Base-by-base conservation (phyloP, 1,140 invertebrate species). In the Drosophila mojavensis region DNA sequence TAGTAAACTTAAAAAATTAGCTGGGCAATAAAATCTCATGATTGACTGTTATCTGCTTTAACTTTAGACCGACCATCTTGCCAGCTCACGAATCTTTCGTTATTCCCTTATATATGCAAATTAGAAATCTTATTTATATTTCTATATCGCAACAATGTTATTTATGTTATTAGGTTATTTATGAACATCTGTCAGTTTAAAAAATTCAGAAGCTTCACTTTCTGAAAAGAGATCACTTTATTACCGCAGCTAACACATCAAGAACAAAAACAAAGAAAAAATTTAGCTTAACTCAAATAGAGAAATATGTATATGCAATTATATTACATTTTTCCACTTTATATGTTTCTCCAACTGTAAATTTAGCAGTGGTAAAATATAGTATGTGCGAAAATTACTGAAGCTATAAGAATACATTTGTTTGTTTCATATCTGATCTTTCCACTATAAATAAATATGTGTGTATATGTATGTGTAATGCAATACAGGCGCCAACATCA, bases 401-500 rank as follows among this genome's bases (percentile, higher is more conserved):
- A 50, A 26, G 50, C 15, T 30, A n/a, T 51, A 41, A 51, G 15
- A 58, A 58, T 39, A 39, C 3, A 39, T 39, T 11, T 39, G 10
- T 39, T 39, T 39, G 36, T 11, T 13, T 30, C 59, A 53, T 28
- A 54, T 61, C 11, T 45, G 43, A 36, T 45, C 9, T 63, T 7
- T 58, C 17, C 11, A 61, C 10, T 45, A 58, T 33, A 9, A 5
- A 36, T 36, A 5, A 9, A 36, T 4, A 39, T 39, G 11, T 39
- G 36, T 50, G 50, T 60, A 26, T 48, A n/a, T 63, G 30, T 62
- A 62, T 63, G 28, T 60, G 55, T 63, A 65, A 56, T 54, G 24
- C 62, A 72, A 77, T 80, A 64, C 94, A 95, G 94, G 93, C 91
- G 93, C 94, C 94, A 93, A 93, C 93, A 94, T 94, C 94, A 91